Evolutionary conservation across 1,140 invertebrate species (phyloP).

Genomic region (Drosophila sechellia): DNA sequence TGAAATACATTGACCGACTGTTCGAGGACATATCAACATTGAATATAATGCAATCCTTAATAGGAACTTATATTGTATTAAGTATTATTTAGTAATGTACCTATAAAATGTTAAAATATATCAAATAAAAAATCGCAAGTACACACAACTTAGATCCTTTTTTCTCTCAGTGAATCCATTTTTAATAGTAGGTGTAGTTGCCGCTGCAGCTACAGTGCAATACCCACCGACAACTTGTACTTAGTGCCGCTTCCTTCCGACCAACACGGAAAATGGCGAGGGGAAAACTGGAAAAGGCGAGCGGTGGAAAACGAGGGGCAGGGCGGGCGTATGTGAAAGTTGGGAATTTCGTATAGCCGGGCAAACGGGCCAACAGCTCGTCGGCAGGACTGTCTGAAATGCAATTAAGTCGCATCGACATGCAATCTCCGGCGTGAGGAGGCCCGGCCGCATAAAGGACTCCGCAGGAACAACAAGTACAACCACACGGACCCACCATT

Average conservation of each 20-base stretch:
- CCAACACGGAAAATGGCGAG: conserved; percentile 44
- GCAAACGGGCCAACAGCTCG: conserved; percentile 43
- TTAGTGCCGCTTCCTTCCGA: conserved; percentile 73
- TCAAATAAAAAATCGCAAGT: too few species aligned
- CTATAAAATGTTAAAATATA: not conserved
- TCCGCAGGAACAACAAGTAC: conserved; percentile 44
- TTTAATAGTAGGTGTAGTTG: conserved; percentile 5
- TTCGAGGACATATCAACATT: too few species aligned
- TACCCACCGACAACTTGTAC: conserved; percentile 65
- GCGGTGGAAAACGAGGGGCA: conserved; percentile 3
- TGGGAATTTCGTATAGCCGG: conserved; percentile 12
- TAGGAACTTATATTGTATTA: too few species aligned
- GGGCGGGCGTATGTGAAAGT: conserved; percentile 27
- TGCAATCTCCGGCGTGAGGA: conserved; percentile 73
- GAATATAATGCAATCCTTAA: too few species aligned
- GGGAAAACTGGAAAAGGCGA: conserved; percentile 14
- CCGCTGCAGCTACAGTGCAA: conserved; percentile 29
- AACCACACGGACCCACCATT: conserved; percentile 30
- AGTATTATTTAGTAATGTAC: too few species aligned
- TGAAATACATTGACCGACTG: not conserved
- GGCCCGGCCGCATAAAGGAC: conserved; percentile 33
- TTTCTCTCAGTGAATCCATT: not conserved
- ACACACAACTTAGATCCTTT: too few species aligned
- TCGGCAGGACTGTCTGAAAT: conserved; percentile 78
- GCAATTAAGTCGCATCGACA: conserved; percentile 81